These are phyloP conservation scores for Melopsittacus undulatus DNA, from an alignment of 2,797 vertebrate genomes.

Conservation along the genomic window DNA sequence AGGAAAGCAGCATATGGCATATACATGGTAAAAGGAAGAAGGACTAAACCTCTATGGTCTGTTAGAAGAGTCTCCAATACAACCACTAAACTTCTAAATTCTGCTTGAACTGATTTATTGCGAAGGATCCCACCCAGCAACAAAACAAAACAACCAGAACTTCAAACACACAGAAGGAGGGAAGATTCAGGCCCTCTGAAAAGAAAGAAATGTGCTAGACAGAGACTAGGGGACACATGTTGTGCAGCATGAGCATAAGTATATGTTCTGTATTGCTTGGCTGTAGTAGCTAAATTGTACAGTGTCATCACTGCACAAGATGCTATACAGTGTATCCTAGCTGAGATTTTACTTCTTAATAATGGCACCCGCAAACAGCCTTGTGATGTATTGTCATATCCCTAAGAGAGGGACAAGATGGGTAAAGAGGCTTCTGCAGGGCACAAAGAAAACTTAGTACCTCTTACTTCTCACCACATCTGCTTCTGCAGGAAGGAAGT, in stretches of 20 bases:
- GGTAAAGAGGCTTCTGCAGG: neutral
- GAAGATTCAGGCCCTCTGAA: neutral
- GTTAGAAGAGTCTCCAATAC: slow-evolving; percentile 25
- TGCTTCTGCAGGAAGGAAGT: neutral
- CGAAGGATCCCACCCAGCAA: slow-evolving; percentile 72
- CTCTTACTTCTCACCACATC: neutral
- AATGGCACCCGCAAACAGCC: neutral
- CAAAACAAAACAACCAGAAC: slow-evolving; percentile 64
- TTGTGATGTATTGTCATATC: neutral
- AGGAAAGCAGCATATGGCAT: neutral
- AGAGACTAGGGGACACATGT: neutral
- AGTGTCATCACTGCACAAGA: neutral
- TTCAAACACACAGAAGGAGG: slow-evolving; percentile 5
- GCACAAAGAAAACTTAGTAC: neutral
- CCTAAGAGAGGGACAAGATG: neutral
- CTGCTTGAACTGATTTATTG: slow-evolving; percentile 28
- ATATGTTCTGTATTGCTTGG: neutral
- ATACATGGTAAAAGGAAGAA: neutral
- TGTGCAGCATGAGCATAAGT: neutral
- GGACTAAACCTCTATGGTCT: neutral
- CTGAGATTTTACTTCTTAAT: neutral
- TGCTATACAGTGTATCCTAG: neutral
- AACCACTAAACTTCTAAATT: slow-evolving; percentile 36
- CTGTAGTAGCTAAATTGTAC: neutral
- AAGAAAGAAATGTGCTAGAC: neutral